phyloP scores from a whole-genome alignment of 2,888 invertebrate species.

The Xylocampa areola region DNA sequence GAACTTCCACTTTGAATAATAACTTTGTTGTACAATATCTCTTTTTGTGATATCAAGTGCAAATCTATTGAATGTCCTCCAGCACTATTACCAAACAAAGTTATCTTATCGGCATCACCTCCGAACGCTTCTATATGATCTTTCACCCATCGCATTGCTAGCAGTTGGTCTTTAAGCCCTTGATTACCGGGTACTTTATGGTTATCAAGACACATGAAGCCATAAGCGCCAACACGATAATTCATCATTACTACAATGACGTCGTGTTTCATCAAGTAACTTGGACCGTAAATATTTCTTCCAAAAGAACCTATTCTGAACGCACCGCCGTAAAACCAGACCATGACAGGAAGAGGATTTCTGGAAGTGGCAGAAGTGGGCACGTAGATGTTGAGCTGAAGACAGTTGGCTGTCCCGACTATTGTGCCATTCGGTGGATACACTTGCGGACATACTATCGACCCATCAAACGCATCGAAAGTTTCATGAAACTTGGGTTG shows the following conservation, averaged over 20 bases:
- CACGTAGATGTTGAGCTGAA: conserved; percentile 70
- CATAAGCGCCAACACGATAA: conserved; percentile 74
- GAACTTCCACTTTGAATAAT: conserved; percentile 72
- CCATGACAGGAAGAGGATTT: conserved; percentile 70
- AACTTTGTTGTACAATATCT: conserved; percentile 66
- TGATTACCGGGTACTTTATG: conserved; percentile 73
- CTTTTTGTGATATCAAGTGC: conserved; percentile 66
- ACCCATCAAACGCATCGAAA: conserved; percentile 71
- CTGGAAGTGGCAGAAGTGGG: conserved; percentile 61
- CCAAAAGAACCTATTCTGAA: conserved; percentile 61
- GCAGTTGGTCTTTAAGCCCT: conserved; percentile 74
- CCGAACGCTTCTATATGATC: conserved; percentile 74
- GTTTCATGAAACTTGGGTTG: conserved; percentile 61
- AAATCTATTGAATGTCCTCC: conserved; percentile 71
- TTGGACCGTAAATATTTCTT: conserved; percentile 63
- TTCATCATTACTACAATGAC: conserved; percentile 72
- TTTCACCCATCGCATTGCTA: conserved; percentile 74
- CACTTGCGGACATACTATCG: conserved; percentile 72
- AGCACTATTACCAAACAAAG: conserved; percentile 71
- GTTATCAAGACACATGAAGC: conserved; percentile 75
- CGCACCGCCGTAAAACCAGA: conserved; percentile 72
- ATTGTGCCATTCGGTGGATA: conserved; percentile 51
- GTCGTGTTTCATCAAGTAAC: conserved; percentile 69
- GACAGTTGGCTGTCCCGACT: conserved; percentile 68
- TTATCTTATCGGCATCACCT: conserved; percentile 71